Evolutionary conservation across 2,888 invertebrate genomes (phyloP), one percentile per base, ranked within the genome.

Genomic region (Dione vanillae): DNA sequence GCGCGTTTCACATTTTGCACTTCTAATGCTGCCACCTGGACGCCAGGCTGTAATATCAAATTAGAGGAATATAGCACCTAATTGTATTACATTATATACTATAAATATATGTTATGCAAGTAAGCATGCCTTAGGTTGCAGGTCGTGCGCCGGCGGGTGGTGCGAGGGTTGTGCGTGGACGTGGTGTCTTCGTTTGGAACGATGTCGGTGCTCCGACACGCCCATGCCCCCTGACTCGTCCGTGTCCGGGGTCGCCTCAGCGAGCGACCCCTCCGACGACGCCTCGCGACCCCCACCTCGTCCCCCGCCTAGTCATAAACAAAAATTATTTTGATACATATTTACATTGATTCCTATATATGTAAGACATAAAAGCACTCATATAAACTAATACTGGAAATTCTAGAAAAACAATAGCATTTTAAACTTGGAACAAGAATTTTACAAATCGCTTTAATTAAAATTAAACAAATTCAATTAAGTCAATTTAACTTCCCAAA

Each of bases 1-100:
- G 98, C 98, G 77, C 98, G 96, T 83, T 98, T 97, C 65, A 99
- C 98, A 92, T 99, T 99, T 91, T 98, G 97, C 76, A 98, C 98
- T 90, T 99, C 99, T 78, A 99, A 94, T 27, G 98, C 98, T 67
- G 98, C 98, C 74, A 98, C 97, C 80, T 97, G 97, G 43, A 97
- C 96, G 79, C 94, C 94, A 71, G 83, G 87, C 85, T 85, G 78
- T n/a, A 76, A 77, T 51, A 7, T 3, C 19, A 37, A 19, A 47
- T 11, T 27, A 69, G 35, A 27, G 40, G 10, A 6, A 35, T 52
- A 61, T 58, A 43, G 5, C n/a, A n/a, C n/a, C n/a, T 52, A n/a
- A 9, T 62, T 16, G 35, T 54, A 27, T 3, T 27, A 27, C 5
- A 27, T 5, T 27, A 27, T 3, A 27, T 27, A 27, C 5, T 27